These are phyloP conservation scores for Nothura maculosa DNA, from an alignment of 2,797 vertebrate genomes.

Conservation along the genomic window DNA sequence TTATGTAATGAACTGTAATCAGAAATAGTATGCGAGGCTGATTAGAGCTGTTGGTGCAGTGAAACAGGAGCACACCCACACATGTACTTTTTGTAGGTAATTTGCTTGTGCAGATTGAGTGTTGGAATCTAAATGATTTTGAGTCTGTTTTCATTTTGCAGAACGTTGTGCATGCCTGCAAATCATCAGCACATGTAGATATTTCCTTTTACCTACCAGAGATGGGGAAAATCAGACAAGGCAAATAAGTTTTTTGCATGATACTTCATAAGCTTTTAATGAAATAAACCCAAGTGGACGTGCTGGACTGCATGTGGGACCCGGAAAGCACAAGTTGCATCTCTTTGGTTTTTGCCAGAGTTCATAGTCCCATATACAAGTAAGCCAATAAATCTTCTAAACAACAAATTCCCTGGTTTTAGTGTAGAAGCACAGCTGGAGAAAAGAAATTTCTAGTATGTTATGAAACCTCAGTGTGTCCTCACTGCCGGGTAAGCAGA, in stretches of 20 bases:
- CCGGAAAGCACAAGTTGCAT: not conserved
- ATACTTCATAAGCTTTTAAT: not conserved
- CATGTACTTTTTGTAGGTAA: conserved; percentile 68
- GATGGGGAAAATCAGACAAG: not conserved
- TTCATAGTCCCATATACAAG: not conserved
- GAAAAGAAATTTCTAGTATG: not conserved
- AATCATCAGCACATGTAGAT: conserved; percentile 41
- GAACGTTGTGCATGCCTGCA: conserved; percentile 47
- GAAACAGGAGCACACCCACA: conserved; percentile 41
- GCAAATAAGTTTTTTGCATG: not conserved
- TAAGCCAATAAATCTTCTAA: not conserved
- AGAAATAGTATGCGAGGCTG: conserved; percentile 50
- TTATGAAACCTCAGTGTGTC: not conserved
- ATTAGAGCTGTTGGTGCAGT: conserved; percentile 50
- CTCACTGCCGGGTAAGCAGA: not conserved
- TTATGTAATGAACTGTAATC: conserved; percentile 62
- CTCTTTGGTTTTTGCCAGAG: not conserved
- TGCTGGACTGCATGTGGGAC: not conserved
- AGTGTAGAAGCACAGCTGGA: not conserved
- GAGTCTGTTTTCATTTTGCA: conserved; percentile 59
- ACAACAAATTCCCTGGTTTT: not conserved
- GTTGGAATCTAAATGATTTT: conserved; percentile 53
- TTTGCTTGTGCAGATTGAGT: conserved; percentile 67
- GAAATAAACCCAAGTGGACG: not conserved
- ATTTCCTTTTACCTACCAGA: conserved; percentile 51